Conservation (phyloP, 2,113 vertebrate species). For the Oncorhynchus keta region DNA sequence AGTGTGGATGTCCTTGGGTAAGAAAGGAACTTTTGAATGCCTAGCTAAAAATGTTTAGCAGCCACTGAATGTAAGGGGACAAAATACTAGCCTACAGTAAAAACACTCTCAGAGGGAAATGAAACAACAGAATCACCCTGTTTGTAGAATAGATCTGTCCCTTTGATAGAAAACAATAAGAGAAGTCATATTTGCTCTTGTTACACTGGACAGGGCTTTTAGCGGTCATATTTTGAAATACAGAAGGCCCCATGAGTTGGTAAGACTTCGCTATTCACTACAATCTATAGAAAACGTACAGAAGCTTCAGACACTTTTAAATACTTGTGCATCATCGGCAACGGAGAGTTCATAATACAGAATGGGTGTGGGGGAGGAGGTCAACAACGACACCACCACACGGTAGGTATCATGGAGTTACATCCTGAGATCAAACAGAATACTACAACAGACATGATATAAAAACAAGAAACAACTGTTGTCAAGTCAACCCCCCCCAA, state of each 20-base stretch:
- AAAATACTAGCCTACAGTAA: not conserved
- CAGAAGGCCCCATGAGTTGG: conserved; percentile 14
- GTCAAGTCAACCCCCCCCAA: not conserved
- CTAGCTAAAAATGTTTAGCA: too few species aligned
- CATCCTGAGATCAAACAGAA: conserved; percentile 53
- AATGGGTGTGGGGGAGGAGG: not conserved
- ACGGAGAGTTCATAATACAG: conserved; percentile 6
- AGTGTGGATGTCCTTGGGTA: too few species aligned
- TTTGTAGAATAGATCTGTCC: conserved; percentile 36
- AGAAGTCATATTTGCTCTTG: conserved; percentile 17
- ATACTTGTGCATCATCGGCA: conserved; percentile 28
- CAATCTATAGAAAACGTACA: conserved; percentile 27
- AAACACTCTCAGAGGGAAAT: conserved; percentile 2
- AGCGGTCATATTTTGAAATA: conserved; percentile 27
- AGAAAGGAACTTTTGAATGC: too few species aligned
- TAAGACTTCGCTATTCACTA: conserved; percentile 24
- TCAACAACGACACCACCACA: conserved; percentile 20
- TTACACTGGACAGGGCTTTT: conserved; percentile 13
- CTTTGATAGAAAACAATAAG: conserved; percentile 16
- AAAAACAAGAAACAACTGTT: conserved; percentile 15
- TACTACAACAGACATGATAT: conserved; percentile 31
- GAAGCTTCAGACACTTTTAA: conserved; percentile 20
- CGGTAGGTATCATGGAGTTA: conserved; percentile 25
- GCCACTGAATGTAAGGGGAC: too few species aligned
- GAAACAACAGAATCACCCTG: conserved; percentile 43